Percentiles rank a stretch among this genome's conserved stretches.
These are phyloP conservation scores for Saccopteryx bilineata DNA, from an alignment of 2,113 vertebrate genomes.

Conservation along the genomic window DNA sequence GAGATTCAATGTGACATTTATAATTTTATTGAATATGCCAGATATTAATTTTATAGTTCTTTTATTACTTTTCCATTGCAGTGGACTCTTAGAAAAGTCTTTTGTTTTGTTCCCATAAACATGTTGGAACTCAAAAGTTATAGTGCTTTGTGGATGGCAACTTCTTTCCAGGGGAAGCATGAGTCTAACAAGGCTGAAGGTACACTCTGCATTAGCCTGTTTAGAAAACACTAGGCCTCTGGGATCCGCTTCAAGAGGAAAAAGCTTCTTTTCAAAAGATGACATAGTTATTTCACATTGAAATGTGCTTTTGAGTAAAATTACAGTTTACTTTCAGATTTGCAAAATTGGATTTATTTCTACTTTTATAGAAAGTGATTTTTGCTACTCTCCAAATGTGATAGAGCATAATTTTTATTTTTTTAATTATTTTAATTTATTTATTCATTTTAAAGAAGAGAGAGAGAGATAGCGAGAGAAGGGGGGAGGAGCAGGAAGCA, in stretches of 20 bases:
- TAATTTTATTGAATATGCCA: background rate
- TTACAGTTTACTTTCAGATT: constrained; percentile 37
- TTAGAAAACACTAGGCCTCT: background rate
- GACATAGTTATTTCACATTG: background rate
- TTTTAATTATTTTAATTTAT: background rate
- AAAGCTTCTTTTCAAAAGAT: constrained; percentile 52
- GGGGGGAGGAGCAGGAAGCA: too few species aligned
- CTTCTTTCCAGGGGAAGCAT: background rate
- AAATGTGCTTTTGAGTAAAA: constrained; percentile 64
- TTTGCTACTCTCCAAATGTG: background rate
- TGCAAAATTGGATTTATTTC: constrained; percentile 35
- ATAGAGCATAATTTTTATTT: background rate
- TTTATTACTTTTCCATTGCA: constrained; percentile 26
- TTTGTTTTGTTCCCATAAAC: constrained; percentile 55
- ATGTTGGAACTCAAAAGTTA: background rate
- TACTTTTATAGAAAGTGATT: constrained; percentile 21
- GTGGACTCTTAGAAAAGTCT: constrained; percentile 1
- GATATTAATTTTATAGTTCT: constrained; percentile 18
- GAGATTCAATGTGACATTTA: constrained; percentile 37
- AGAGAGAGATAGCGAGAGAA: too few species aligned
- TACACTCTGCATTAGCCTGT: background rate
- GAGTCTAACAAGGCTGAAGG: background rate
- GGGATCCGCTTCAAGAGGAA: background rate
- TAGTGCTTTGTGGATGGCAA: background rate
- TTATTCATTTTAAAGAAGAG: too few species aligned